Evolutionary conservation across 2,797 vertebrate genomes (phyloP).

Genomic region (Moxostoma hubbsi): DNA sequence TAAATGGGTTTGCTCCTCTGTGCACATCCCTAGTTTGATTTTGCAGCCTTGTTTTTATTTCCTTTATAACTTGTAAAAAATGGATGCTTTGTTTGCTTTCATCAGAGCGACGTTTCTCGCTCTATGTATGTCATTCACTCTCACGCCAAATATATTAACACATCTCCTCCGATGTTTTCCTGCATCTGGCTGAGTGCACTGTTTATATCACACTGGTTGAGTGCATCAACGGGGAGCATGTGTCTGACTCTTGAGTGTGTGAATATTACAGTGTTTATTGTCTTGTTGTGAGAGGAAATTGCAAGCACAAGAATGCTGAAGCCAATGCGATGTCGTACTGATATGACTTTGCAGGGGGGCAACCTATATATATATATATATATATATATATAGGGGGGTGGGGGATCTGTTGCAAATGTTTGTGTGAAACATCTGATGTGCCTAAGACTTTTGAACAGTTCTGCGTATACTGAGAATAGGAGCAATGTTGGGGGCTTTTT

Average conservation of each 20-base stretch:
- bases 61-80: not conserved
- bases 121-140: not conserved
- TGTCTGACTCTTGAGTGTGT: conserved; percentile 22
- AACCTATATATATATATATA: not conserved
- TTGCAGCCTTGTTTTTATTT: too few relatives aligned
- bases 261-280: conserved; percentile 34
- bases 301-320: conserved; percentile 17
- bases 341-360: not conserved
- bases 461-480: too few relatives aligned
- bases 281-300: conserved; percentile 24
- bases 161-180: conserved; percentile 12
- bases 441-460: too few relatives aligned
- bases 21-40: not conserved
- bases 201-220: conserved; percentile 32
- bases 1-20: too few relatives aligned
- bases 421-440: too few relatives aligned
- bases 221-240: conserved; percentile 35
- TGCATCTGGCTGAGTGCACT: conserved; percentile 16
- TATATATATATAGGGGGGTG: too few relatives aligned
- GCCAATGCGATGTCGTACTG: conserved; percentile 7
- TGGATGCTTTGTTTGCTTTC: not conserved
- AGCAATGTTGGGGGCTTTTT: too few relatives aligned
- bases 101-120: not conserved
- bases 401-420: too few relatives aligned
- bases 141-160: not conserved